Percentiles rank a stretch among this genome's conserved stretches.
Conservation (phyloP, 2,113 vertebrate genomes). For the Apus apus region DNA sequence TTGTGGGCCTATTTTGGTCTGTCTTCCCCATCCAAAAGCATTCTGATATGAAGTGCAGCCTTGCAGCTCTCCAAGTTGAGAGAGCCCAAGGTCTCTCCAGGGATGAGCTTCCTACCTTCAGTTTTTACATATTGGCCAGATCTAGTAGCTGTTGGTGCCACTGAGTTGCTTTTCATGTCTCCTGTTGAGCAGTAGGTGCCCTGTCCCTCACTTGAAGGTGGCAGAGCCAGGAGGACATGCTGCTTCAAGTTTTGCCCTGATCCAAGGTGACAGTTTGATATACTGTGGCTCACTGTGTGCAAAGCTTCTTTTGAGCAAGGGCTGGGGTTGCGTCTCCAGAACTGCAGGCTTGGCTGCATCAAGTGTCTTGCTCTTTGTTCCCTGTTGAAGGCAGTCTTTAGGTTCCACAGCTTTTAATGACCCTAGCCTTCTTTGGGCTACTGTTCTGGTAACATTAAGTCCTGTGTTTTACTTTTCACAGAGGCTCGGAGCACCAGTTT, state of each 20-base stretch:
- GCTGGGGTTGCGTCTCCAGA: background rate
- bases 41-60: background rate
- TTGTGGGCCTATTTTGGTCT: background rate
- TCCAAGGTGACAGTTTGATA: background rate
- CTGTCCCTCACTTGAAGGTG: background rate
- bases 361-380: background rate
- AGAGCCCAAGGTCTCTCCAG: background rate
- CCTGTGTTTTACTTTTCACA: background rate
- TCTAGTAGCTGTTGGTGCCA: background rate
- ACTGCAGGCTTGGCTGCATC: background rate
- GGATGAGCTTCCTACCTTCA: rapidly evolving
- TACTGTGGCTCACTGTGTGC: background rate
- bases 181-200: background rate
- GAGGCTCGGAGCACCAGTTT: background rate
- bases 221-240: background rate
- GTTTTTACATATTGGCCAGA: background rate
- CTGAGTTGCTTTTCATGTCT: background rate
- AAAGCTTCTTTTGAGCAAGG: background rate
- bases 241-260: rapidly evolving
- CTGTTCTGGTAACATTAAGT: background rate
- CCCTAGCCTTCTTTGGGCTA: background rate
- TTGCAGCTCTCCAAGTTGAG: rapidly evolving
- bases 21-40: background rate
- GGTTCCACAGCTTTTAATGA: background rate
- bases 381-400: background rate